These are phyloP conservation scores for Microctonus aethiopoides DNA, from an alignment of 2,888 invertebrate genomes.

Conservation along the genomic window DNA sequence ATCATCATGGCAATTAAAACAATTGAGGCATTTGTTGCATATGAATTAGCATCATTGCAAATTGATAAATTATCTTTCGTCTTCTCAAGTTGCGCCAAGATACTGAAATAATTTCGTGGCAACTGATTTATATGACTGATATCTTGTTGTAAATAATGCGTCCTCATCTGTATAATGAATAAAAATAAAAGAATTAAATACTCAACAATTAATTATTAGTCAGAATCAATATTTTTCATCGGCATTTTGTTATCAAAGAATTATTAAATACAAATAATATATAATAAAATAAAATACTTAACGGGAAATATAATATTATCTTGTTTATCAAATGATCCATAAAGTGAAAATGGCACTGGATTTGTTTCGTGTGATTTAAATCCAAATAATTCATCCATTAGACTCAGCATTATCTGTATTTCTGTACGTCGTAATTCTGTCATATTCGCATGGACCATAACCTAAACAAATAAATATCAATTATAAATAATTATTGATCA, in stretches of 20 bases:
- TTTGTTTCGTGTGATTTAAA: slow-evolving; percentile 70
- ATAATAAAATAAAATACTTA: slow-evolving; percentile 40
- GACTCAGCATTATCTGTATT: slow-evolving; percentile 76
- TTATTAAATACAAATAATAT: slow-evolving; percentile 45
- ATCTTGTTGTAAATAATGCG: too few relatives aligned
- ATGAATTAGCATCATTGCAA: too few relatives aligned
- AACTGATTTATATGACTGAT: too few relatives aligned
- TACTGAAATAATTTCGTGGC: too few relatives aligned
- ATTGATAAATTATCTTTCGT: too few relatives aligned
- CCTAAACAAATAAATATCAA: slow-evolving; percentile 60
- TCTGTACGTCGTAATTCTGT: slow-evolving; percentile 74
- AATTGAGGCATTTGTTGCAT: too few relatives aligned
- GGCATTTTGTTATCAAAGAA: slow-evolving; percentile 49
- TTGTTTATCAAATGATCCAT: slow-evolving; percentile 75
- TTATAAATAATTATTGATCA: slow-evolving; percentile 53
- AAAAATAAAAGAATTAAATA: slow-evolving; percentile 36
- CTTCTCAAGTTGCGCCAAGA: too few relatives aligned
- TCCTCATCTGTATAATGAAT: too few relatives aligned
- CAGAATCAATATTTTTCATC: slow-evolving; percentile 51
- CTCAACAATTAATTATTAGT: slow-evolving; percentile 46
- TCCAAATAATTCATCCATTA: slow-evolving; percentile 79
- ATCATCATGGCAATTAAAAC: too few relatives aligned
- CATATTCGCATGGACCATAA: slow-evolving; percentile 73
- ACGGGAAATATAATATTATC: slow-evolving; percentile 75
- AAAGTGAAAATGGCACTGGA: slow-evolving; percentile 76